phyloP scores from a whole-genome alignment of 2,113 vertebrate genomes.

The Macquaria australasica region DNA sequence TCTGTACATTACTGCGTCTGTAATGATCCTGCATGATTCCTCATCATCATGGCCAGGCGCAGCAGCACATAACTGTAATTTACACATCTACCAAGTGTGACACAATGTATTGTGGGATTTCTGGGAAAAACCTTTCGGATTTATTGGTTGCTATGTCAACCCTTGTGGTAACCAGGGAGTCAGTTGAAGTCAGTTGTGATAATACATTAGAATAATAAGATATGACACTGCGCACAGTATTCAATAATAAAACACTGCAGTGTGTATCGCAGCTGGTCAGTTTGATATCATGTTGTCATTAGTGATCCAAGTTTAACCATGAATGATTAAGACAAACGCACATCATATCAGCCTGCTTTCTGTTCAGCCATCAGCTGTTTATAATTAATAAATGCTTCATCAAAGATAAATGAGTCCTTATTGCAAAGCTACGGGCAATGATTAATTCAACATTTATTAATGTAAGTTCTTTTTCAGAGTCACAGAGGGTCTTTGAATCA shows the following conservation, averaged over 20 bases:
- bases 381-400: conserved; percentile 42
- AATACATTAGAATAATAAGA: neutral
- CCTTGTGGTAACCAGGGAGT: neutral
- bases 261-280: neutral
- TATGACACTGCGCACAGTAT: neutral
- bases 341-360: neutral
- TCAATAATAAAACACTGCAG: neutral
- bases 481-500: neutral
- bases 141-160: neutral
- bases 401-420: conserved; percentile 44
- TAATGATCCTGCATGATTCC: too few relatives aligned
- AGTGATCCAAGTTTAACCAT: neutral
- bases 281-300: neutral
- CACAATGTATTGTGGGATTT: neutral
- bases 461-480: conserved; percentile 12
- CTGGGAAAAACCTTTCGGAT: neutral
- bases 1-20: too few relatives aligned
- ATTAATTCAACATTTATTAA: conserved; percentile 33
- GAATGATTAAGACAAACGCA: conserved; percentile 11
- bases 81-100: neutral
- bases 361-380: neutral
- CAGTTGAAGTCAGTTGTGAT: neutral
- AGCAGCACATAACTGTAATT: neutral
- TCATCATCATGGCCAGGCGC: too few relatives aligned
- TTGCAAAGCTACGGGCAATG: conserved; percentile 16